These are phyloP conservation scores for Gymnoscopelus microlampas DNA, from an alignment of 2,797 vertebrate species.

Conservation along the genomic window DNA sequence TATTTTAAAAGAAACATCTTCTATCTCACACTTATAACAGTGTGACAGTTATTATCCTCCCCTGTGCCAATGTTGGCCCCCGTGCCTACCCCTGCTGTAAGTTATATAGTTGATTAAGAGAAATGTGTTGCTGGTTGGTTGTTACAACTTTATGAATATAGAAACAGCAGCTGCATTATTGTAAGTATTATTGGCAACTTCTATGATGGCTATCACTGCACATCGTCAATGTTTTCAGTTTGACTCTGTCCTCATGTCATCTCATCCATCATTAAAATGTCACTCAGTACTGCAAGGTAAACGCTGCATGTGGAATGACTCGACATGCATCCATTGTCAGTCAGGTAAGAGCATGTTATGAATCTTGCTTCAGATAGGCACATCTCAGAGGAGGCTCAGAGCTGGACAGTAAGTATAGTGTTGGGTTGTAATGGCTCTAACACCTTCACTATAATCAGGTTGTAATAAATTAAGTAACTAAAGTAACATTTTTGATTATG, in stretches of 20 bases:
- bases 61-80: too few species aligned
- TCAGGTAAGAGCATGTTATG: conserved; percentile 64
- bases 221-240: conserved; percentile 1
- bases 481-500: too few species aligned
- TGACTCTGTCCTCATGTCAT: conserved; percentile 8
- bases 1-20: too few species aligned
- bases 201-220: background rate
- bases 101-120: too few species aligned
- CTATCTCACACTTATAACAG: too few species aligned
- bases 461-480: too few species aligned
- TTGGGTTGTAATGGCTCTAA: background rate
- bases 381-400: conserved; percentile 27
- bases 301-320: conserved; percentile 22
- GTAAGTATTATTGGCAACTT: conserved; percentile 21
- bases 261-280: conserved; percentile 1
- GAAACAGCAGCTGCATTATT: conserved; percentile 5
- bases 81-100: too few species aligned
- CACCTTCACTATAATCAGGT: background rate
- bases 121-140: too few species aligned
- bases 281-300: conserved; percentile 13
- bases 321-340: background rate
- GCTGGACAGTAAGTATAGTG: conserved; percentile 50
- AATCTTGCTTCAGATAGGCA: conserved; percentile 33
- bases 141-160: background rate
- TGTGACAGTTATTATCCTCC: too few species aligned